Evolutionary conservation across 2,113 vertebrate genomes (phyloP).

Genomic region (Zosterops pallidus): DNA sequence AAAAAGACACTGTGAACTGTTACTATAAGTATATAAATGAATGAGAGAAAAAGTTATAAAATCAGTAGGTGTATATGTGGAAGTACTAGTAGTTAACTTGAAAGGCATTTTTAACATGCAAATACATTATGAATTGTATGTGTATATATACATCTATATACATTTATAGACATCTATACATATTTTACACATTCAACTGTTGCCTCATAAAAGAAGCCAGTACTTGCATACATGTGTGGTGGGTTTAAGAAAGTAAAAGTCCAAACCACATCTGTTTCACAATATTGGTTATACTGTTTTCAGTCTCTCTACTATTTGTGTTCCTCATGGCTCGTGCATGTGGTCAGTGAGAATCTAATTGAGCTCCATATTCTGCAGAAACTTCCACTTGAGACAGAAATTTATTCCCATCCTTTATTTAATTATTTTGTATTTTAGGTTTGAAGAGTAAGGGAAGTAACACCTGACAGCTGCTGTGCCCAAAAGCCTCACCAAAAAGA

Average conservation of each 20-base stretch:
- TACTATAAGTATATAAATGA: background rate
- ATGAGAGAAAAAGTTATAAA: background rate
- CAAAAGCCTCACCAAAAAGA: background rate
- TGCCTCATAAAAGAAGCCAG: background rate
- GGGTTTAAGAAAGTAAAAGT: background rate
- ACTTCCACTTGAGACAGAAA: background rate
- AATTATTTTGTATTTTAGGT: background rate
- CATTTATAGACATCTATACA: background rate
- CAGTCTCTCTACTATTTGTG: fast-evolving
- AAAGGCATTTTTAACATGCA: background rate
- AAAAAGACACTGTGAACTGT: background rate
- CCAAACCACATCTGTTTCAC: background rate
- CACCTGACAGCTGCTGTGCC: fast-evolving
- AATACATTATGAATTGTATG: background rate
- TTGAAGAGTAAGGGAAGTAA: background rate
- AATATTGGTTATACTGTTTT: background rate
- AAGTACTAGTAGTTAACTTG: background rate
- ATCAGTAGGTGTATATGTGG: background rate
- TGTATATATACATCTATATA: background rate
- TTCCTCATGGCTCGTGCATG: fast-evolving
- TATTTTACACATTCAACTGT: background rate
- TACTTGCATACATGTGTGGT: background rate
- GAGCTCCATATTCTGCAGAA: background rate
- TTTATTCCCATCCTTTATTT: background rate
- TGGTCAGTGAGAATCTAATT: background rate